phyloP scores from a whole-genome alignment of 2,113 vertebrate species.

The Myrmecophaga tridactyla region DNA sequence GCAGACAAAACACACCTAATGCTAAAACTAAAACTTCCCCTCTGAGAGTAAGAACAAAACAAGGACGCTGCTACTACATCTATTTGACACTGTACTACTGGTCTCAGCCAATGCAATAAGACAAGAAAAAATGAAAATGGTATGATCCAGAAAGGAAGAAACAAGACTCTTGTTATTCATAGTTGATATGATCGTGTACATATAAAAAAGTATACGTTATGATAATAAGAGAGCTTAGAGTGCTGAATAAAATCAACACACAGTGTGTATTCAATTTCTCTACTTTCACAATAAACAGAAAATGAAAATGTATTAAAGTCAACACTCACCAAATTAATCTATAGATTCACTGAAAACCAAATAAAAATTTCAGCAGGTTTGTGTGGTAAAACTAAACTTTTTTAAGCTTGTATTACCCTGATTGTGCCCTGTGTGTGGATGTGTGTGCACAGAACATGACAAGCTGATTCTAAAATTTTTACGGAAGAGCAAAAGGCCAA shows the following conservation, averaged over 20 bases:
- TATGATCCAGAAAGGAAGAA: not conserved
- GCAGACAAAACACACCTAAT: not conserved
- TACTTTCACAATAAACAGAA: not conserved
- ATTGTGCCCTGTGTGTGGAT: too few relatives aligned
- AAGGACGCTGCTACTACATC: not conserved
- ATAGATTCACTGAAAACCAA: not conserved
- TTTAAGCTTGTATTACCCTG: too few relatives aligned
- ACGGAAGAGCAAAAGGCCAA: not conserved
- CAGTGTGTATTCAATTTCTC: not conserved
- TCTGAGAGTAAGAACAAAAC: not conserved
- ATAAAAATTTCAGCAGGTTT: not conserved
- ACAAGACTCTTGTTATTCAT: not conserved
- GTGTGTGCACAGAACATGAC: not conserved
- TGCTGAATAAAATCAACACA: not conserved
- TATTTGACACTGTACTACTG: accelerated
- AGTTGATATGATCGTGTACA: not conserved
- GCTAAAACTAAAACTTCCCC: not conserved
- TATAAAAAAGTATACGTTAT: not conserved
- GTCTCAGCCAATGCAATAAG: not conserved
- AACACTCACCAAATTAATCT: not conserved
- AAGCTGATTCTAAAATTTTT: not conserved
- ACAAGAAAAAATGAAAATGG: not conserved
- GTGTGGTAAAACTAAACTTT: too few relatives aligned
- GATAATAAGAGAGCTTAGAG: not conserved
- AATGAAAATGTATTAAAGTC: not conserved